phyloP scores from a whole-genome alignment of 1,140 invertebrate genomes.

The Stegodyphus dumicola region DNA sequence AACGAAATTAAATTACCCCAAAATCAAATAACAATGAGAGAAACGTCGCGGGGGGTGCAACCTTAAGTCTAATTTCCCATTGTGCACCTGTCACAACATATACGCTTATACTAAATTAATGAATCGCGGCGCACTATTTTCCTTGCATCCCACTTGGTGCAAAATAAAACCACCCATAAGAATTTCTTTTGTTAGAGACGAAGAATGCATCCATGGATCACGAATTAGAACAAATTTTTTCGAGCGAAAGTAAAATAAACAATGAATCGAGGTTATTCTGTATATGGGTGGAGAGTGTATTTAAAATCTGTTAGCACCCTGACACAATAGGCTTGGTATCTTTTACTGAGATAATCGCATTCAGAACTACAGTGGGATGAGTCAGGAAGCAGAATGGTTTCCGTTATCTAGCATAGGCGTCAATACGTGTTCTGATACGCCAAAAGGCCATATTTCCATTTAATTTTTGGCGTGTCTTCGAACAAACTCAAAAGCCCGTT shows the following conservation, averaged over 20 bases:
- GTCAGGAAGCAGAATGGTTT: no score
- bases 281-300: constrained; percentile 24
- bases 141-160: no score
- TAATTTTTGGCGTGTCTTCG: no score
- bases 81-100: constrained; percentile 3
- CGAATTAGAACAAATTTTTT: constrained; percentile 45
- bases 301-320: constrained; percentile 45
- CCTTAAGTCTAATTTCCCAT: constrained; percentile 6
- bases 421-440: no score
- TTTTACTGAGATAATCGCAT: no score
- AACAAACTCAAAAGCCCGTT: no score
- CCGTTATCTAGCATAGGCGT: no score
- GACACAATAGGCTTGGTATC: neutral
- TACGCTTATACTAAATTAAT: neutral
- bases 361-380: no score
- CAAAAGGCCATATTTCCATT: no score
- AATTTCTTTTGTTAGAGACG: constrained; percentile 26
- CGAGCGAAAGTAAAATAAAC: constrained; percentile 44
- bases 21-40: no score
- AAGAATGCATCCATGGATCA: constrained; percentile 31
- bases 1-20: no score
- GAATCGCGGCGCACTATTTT: constrained; percentile 5
- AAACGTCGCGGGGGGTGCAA: no score
- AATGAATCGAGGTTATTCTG: constrained; percentile 37
- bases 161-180: constrained; percentile 28